Evolutionary conservation across 2,888 invertebrate genomes (phyloP), one percentile per base, ranked within the genome.

Genomic region (Pseudococcus viburni): DNA sequence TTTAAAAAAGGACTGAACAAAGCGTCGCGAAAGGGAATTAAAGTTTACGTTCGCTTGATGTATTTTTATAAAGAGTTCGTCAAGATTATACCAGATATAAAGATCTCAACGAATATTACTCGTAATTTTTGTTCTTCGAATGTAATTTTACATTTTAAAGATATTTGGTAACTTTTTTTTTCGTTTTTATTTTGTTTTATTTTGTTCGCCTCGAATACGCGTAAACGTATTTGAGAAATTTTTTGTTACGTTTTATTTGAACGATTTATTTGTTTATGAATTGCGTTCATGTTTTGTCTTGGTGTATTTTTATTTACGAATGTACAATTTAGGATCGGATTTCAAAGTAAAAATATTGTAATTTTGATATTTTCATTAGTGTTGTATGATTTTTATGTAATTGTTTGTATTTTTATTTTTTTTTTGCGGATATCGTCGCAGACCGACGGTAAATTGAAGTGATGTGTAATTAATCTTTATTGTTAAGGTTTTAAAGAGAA

Each of bases 151-250:
- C 19, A 46, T 83, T 83, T 83, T 42, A 46, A 83, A 80, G 19
- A 64, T 64, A 42, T 33, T 83, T 83, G 46, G 80, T 83, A 83
- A 19, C 11, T 77, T 77, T 77, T 77, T 80, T 83, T 83, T 83
- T 83, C 17, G 80, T 83, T 83, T 83, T 83, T 83, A 83, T 83
- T 83, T 83, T 83, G 80, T 83, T 83, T 83, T 83, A 83, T 46
- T 83, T 46, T 83, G 46, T 83, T 83, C 39, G 33, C n/a, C 22
- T 83, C 33, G 8, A 42, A 80, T 46, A 83, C 12, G 42, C 15
- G 2, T 46, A 46, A 11, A 46, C 9, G 80, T 83, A n/a, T 83
- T 55, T 46, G 46, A 19, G 46, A 4, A 83, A 83, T 83, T 83
- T 33, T 83, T 83, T 83, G 80, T 83, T 83, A 83, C 46, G 80